Percentiles rank a stretch among this genome's conserved stretches.
These are phyloP conservation scores for Oxyura jamaicensis DNA, from an alignment of 2,113 vertebrate genomes.

Conservation along the genomic window DNA sequence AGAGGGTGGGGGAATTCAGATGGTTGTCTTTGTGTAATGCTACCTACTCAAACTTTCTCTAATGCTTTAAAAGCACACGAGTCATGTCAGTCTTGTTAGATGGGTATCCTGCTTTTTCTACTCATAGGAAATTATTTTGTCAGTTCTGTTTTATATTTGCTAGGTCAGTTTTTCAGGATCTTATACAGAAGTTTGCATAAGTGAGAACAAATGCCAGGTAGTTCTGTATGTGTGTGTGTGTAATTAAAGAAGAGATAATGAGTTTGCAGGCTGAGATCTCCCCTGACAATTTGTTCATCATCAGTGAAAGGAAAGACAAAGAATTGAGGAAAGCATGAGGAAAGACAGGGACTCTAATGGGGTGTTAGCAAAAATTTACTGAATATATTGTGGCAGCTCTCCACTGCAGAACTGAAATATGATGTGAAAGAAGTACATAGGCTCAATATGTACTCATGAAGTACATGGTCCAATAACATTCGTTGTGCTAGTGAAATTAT, in stretches of 20 bases:
- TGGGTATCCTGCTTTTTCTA: not conserved
- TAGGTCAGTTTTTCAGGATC: not conserved
- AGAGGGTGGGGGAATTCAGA: not conserved
- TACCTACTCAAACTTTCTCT: not conserved
- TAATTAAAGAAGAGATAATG: constrained; percentile 36
- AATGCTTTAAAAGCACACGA: not conserved
- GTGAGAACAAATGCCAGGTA: not conserved
- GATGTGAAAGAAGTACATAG: not conserved
- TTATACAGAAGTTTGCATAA: not conserved
- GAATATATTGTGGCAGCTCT: not conserved
- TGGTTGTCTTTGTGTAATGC: not conserved
- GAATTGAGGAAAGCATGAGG: not conserved
- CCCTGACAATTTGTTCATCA: not conserved
- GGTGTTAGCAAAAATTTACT: not conserved
- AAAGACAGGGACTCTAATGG: not conserved
- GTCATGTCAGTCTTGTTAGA: not conserved
- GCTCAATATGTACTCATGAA: not conserved
- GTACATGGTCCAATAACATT: not conserved
- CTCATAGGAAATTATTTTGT: not conserved
- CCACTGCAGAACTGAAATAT: not conserved
- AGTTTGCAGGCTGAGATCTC: not conserved
- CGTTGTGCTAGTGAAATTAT: not conserved
- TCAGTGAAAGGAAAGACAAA: not conserved
- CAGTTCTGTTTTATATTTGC: not conserved
- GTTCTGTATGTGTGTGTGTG: not conserved